These are phyloP conservation scores for Lanistes nyassanus DNA, from an alignment of 1,140 invertebrate genomes.

Conservation along the genomic window DNA sequence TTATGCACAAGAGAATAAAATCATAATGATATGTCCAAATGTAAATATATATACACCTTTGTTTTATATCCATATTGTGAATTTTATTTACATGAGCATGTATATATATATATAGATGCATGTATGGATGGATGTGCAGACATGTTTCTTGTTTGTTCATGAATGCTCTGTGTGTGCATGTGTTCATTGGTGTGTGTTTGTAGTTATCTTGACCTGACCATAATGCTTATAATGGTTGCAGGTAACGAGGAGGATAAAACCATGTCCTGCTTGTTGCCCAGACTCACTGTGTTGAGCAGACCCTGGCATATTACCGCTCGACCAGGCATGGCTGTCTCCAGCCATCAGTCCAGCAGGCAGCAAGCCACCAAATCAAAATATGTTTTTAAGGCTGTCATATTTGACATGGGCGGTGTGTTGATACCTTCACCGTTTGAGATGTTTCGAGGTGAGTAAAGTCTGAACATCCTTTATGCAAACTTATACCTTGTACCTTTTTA, in stretches of 20 bases:
- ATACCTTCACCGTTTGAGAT: slow-evolving; percentile 56
- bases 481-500: not conserved
- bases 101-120: too few species aligned
- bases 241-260: not conserved
- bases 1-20: too few species aligned
- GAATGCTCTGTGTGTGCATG: not conserved
- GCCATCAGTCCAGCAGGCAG: not conserved
- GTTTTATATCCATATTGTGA: too few species aligned
- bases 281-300: slow-evolving; percentile 2
- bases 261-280: slow-evolving; percentile 14
- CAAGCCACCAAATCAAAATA: not conserved
- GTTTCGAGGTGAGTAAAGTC: slow-evolving; percentile 54
- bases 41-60: too few species aligned
- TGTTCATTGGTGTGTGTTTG: too few species aligned
- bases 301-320: not conserved
- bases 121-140: not conserved
- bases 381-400: slow-evolving; percentile 65
- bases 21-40: too few species aligned
- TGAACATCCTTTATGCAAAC: not conserved
- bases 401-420: slow-evolving; percentile 68
- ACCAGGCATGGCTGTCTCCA: not conserved
- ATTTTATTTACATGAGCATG: too few species aligned
- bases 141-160: not conserved
- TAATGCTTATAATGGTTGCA: too few species aligned
- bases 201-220: too few species aligned